Conservation (phyloP, 2,888 invertebrate genomes). For the Cephus runcator region DNA sequence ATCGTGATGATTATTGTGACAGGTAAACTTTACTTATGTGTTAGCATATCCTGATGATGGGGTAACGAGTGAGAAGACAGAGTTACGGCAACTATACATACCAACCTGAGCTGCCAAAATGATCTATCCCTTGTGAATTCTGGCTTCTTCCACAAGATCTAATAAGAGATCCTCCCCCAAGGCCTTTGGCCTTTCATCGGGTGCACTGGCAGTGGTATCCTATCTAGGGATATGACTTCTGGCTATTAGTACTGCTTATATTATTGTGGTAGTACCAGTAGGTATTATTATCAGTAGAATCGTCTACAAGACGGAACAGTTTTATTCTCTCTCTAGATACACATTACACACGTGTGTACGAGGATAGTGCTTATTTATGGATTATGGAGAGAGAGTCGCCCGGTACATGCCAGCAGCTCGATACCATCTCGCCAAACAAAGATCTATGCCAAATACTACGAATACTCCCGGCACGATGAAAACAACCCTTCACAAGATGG, state of each 20-base stretch:
- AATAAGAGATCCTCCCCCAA: conserved; percentile 43
- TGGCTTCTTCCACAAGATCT: conserved; percentile 31
- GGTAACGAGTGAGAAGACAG: background rate
- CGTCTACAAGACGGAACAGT: background rate
- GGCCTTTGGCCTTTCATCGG: conserved; percentile 52
- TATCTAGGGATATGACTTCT: background rate
- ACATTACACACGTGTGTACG: conserved; percentile 8
- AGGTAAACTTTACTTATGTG: background rate
- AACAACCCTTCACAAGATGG: conserved; percentile 10
- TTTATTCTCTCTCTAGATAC: background rate
- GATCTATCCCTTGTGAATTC: background rate
- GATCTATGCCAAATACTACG: conserved; percentile 32
- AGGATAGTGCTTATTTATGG: conserved; percentile 53
- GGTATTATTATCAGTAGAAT: background rate
- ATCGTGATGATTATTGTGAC: background rate
- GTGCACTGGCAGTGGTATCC: conserved; percentile 26
- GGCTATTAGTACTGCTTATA: background rate
- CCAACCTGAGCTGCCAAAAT: background rate
- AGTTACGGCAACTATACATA: background rate
- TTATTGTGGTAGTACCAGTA: background rate
- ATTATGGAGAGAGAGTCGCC: conserved; percentile 42
- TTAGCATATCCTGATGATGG: background rate
- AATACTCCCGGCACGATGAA: conserved; percentile 7
- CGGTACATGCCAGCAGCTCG: conserved; percentile 32
- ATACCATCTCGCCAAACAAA: background rate